Percentiles rank a stretch among this genome's conserved stretches.
Conservation (phyloP, 2,113 vertebrate genomes). For the Rhynchomys soricoides region DNA sequence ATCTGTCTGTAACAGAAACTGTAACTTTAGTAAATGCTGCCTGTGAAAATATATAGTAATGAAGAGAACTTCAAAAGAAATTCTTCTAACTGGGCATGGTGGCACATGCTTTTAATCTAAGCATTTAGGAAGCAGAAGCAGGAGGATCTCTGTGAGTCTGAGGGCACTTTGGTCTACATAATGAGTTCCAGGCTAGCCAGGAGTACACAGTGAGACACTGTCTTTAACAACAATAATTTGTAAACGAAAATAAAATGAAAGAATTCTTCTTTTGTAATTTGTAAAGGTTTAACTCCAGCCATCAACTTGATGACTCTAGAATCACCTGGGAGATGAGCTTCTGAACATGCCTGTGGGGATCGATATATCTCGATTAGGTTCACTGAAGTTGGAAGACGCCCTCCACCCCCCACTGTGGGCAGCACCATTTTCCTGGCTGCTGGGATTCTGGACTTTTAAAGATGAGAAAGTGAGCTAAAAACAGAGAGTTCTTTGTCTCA, state of each 20-base stretch:
- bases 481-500: not conserved
- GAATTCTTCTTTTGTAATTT: not conserved
- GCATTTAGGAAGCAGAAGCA: not conserved
- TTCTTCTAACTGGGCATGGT: not conserved
- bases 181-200: not conserved
- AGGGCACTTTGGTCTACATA: not conserved
- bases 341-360: not conserved
- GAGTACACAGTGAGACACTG: not conserved
- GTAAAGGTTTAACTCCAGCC: no score
- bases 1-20: not conserved
- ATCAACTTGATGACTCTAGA: not conserved
- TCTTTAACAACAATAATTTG: not conserved
- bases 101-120: not conserved
- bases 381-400: not conserved
- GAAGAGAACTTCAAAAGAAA: constrained; percentile 32
- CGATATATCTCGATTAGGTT: not conserved
- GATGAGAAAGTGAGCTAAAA: not conserved
- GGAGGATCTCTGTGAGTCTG: not conserved
- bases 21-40: not conserved
- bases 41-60: constrained; percentile 23
- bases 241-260: not conserved
- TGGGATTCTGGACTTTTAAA: not conserved
- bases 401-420: not conserved
- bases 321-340: not conserved
- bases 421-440: not conserved